phyloP scores from a whole-genome alignment of 2,113 vertebrate species.

The Glaucomys volans region DNA sequence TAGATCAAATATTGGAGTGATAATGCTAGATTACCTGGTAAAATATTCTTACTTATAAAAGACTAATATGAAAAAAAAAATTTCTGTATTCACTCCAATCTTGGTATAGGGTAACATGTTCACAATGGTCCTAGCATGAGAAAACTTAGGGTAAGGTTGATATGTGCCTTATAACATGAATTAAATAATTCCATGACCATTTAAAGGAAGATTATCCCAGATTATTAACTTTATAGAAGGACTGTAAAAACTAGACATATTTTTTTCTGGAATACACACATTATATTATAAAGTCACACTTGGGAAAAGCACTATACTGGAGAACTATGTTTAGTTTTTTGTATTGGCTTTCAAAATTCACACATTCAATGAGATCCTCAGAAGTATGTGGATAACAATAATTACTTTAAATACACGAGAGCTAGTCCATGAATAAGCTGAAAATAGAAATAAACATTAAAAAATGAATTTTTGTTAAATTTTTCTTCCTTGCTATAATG shows the following conservation, averaged over 20 bases:
- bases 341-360: not conserved
- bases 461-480: not conserved
- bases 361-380: not conserved
- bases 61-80: not conserved
- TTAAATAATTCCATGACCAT: not conserved
- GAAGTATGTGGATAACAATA: not conserved
- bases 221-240: not conserved
- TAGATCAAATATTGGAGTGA: not conserved
- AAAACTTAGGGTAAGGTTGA: not conserved
- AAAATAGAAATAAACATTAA: not conserved
- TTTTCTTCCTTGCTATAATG: not conserved
- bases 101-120: not conserved
- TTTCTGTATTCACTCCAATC: not conserved
- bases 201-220: not conserved
- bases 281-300: not conserved
- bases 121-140: not conserved
- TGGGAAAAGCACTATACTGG: not conserved
- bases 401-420: not conserved
- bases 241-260: not conserved
- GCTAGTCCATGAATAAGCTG: not conserved
- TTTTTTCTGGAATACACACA: not conserved
- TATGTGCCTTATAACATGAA: not conserved
- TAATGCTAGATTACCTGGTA: not conserved
- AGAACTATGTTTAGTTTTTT: not conserved
- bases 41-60: not conserved